Evolutionary conservation across 1,140 invertebrate species (phyloP), one percentile per base, ranked within the genome.

Genomic region (Campoletis sonorensis): DNA sequence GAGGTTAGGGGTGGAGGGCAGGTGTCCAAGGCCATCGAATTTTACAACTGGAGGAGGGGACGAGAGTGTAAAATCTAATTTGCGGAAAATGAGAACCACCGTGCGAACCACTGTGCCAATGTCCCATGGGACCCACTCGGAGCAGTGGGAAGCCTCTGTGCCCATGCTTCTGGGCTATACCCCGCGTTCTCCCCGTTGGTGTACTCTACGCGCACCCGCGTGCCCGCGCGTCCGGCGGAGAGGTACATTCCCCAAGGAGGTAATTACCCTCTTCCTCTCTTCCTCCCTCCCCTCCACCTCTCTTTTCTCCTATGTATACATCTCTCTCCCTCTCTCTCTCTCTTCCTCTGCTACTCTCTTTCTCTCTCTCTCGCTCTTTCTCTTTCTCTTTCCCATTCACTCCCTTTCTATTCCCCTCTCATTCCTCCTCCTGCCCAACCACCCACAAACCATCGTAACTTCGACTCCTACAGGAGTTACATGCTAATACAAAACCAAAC

Each of bases 401-500:
- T 77, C 49, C 27, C 49, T 58, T 58, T 58, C 8, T 26, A 58
- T 58, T 77, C 49, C 49, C 49, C 13, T 26, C 81, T 40, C 80
- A 16, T 51, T 64, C 73, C 58, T 40, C 49, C 45, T 72, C 21
- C 82, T 81, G 79, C 81, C 84, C 86, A 82, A 79, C 86, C 87
- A 87, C 88, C 88, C 88, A 87, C 88, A 85, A 88, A 83, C 87
- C 87, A 86, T 89, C 86, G 89, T 87, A 90, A 90, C 89, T 90
- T 90, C 88, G 87, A 90, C 89, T 90, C 89, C 89, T 90, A 81
- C 85, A 85, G 89, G 88, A 90, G 89, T 90, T 90, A 90, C 89
- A 90, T 89, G 89, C 89, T 90, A 90, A 90, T 90, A 90, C 89
- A 90, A 90, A 90, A 90, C 89, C 89, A 87, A 89, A 90, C 89